A percentile compares a stretch with the other conserved stretches of the same genome.
Evolutionary conservation across 2,113 vertebrate genomes (phyloP).

Genomic region (Chrysemys picta): DNA sequence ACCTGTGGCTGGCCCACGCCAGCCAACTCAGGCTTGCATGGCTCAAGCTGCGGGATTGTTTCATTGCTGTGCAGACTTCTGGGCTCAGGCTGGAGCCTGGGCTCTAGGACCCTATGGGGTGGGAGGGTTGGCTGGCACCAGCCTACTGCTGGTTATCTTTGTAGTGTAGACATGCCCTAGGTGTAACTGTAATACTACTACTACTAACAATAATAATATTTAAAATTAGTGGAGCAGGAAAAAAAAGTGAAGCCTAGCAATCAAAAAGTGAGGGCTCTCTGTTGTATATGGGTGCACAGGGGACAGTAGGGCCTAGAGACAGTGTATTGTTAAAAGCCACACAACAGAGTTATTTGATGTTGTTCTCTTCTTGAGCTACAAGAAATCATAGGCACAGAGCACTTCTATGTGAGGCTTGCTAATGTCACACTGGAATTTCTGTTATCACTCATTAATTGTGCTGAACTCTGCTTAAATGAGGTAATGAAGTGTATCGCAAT

Average conservation of each 20-base stretch:
- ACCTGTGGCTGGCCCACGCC: not conserved
- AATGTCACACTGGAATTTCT: slow-evolving; percentile 13
- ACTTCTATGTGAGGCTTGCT: not conserved
- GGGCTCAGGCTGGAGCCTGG: no score
- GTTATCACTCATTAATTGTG: slow-evolving; percentile 35
- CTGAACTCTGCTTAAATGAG: slow-evolving; percentile 11
- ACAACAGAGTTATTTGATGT: not conserved
- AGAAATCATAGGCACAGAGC: not conserved
- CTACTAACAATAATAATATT: not conserved
- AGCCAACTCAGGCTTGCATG: not conserved
- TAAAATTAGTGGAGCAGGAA: not conserved
- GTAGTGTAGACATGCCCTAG: not conserved
- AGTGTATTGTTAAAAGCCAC: not conserved
- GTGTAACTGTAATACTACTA: not conserved
- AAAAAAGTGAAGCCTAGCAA: not conserved
- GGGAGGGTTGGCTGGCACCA: no score
- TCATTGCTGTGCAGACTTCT: not conserved
- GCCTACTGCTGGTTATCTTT: not conserved
- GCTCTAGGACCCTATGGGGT: not conserved
- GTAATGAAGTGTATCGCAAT: slow-evolving; percentile 9
- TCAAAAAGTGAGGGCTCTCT: not conserved
- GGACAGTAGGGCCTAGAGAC: not conserved
- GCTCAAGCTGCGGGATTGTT: not conserved
- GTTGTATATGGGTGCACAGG: not conserved
- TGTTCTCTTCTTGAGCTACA: not conserved